phyloP scores from a whole-genome alignment of 2,113 vertebrate genomes.

The Rhagologus leucostigma region DNA sequence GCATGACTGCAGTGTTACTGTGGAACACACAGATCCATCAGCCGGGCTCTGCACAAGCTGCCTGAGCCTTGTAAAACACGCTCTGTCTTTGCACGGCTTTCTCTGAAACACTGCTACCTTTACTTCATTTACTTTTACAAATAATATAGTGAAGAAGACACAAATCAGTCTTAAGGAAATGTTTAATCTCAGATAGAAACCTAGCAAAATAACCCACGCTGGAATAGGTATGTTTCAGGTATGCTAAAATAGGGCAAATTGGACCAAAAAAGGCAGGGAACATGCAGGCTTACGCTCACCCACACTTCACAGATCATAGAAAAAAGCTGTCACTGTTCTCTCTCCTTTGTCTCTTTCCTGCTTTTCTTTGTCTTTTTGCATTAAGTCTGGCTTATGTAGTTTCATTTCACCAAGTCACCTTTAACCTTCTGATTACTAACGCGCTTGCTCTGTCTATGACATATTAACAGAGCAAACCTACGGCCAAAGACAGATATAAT shows the following conservation, averaged over 20 bases:
- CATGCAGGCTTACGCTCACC: background rate
- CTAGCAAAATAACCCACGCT: background rate
- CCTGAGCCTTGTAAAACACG: background rate
- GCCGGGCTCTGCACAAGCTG: background rate
- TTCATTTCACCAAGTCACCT: background rate
- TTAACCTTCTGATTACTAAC: background rate
- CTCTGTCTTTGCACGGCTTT: fast-evolving
- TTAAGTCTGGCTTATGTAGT: background rate
- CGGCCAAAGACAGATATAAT: background rate
- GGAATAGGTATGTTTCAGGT: background rate
- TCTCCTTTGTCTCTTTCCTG: background rate
- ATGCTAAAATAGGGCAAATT: background rate
- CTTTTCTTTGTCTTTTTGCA: background rate
- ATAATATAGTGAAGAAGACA: background rate
- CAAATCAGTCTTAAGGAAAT: background rate
- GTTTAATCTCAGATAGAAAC: background rate
- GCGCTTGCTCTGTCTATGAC: background rate
- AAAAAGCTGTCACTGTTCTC: background rate
- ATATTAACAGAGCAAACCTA: background rate
- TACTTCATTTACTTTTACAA: background rate
- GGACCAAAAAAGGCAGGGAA: background rate
- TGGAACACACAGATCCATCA: background rate
- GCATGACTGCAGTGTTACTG: background rate
- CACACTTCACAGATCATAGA: background rate
- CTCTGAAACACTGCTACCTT: background rate